These are phyloP conservation scores for Neodon shergylaensis DNA, from an alignment of 2,113 vertebrate species.

Conservation along the genomic window DNA sequence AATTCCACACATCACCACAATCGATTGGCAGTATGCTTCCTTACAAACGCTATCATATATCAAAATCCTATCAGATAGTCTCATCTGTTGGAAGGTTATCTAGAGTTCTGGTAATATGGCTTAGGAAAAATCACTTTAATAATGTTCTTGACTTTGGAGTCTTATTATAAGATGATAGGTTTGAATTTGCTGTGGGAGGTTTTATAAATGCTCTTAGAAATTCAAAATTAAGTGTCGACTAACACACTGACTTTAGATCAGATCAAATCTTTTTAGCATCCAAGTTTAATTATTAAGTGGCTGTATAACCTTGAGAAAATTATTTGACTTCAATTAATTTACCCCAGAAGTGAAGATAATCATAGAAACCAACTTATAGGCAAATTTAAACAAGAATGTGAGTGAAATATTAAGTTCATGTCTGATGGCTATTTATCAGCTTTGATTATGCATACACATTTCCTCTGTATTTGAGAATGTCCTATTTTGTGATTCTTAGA, in stretches of 20 bases:
- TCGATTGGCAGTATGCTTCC: background rate
- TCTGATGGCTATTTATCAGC: background rate
- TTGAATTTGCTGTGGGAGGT: background rate
- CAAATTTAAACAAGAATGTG: background rate
- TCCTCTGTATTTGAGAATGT: background rate
- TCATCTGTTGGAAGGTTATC: background rate
- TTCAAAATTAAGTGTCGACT: slow-evolving; percentile 5
- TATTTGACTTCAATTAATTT: slow-evolving; percentile 42
- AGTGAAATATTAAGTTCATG: background rate
- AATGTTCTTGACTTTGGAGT: background rate
- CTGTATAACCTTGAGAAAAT: background rate
- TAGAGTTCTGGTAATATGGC: background rate
- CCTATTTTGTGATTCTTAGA: background rate
- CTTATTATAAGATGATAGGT: background rate
- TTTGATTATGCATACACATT: background rate
- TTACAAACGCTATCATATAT: background rate
- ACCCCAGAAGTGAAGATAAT: background rate
- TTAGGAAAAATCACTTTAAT: background rate
- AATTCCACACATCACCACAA: background rate
- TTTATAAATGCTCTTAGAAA: background rate
- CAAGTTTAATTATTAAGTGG: background rate
- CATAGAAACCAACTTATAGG: background rate
- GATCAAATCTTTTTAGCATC: background rate
- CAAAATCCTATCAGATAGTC: background rate
- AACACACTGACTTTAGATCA: slow-evolving; percentile 2